These are phyloP conservation scores for Centropus bengalensis DNA, from an alignment of 2,113 vertebrate genomes.

Conservation along the genomic window DNA sequence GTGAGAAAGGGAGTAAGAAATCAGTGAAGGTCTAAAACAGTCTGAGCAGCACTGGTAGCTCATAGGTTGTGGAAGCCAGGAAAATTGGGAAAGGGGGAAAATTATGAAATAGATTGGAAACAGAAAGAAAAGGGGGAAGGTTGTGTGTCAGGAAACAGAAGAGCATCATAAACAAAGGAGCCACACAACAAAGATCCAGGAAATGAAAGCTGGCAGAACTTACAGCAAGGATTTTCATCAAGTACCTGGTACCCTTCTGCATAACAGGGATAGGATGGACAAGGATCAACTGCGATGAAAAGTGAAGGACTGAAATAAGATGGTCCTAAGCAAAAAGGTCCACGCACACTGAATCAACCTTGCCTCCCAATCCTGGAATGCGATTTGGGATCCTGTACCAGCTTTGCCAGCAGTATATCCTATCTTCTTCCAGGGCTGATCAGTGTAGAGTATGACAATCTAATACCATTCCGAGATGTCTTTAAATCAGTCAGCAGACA, in stretches of 20 bases:
- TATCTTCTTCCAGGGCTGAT: not conserved
- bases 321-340: not conserved
- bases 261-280: not conserved
- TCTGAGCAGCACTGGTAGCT: not conserved
- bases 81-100: not conserved
- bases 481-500: not conserved
- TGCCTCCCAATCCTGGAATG: not conserved
- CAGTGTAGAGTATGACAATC: accelerated
- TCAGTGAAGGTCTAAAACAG: not conserved
- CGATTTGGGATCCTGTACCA: not conserved
- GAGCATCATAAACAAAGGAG: not conserved
- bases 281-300: not conserved
- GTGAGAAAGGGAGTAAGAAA: not conserved
- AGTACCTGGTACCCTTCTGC: not conserved
- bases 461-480: not conserved
- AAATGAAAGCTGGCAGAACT: not conserved
- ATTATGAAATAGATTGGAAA: not conserved
- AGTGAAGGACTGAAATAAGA: not conserved
- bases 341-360: not conserved
- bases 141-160: not conserved
- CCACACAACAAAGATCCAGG: not conserved
- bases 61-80: not conserved
- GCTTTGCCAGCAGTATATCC: not conserved
- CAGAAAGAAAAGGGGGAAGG: not conserved
- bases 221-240: not conserved